Base-by-base conservation (phyloP, 1,140 invertebrate genomes). In the Caenorhabditis brenneri region DNA sequence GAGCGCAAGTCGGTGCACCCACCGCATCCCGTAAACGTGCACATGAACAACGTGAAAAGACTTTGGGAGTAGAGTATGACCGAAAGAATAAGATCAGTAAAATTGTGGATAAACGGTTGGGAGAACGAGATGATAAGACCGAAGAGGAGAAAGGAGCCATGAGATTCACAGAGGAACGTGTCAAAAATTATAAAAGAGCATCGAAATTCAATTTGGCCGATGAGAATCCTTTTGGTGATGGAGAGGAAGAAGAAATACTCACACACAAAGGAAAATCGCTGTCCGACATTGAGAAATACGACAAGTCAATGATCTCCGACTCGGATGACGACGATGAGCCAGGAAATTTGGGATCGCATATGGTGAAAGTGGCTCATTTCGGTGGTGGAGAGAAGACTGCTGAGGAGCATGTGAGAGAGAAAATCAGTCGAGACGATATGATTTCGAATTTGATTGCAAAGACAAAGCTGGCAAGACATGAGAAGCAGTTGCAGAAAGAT, bases 21-120 rank as follows among this genome's bases (percentile, higher is more conserved):
- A 79, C 81, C 2, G 42, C 69, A 6, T 87, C 86, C 6, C 55
- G 81, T n/a, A 87, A 87, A 60, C 78, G 49, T 6, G 86, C 86
- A n/a, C 31, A 79, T 46, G 86, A 87, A 19, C 60, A 83, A n/a
- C 85, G 86, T 24, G 79, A 86, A 42, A 81, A 83, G 58, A 87
- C 86, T 0, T 39, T 87, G 3, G 81, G 79, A 9, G 69, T 84
- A 16, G 86, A 87, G 27, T 83, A 80, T 36, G 39, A 84, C 9
- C 27, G 79, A 5, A 53, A 87, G 10, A 81, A 81, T 15, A 83
- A 87, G 24, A 65, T 86, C 12, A 87, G 84, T 33, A 80, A 86
- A 81, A 80, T 87, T 42, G 69, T 87, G 0, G 86, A 87, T 49
- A 87, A 86, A 46, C 85, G 86, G 3, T 15, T 87, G 36, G 86